Evolutionary conservation across 1,140 invertebrate species (phyloP).

Genomic region (Monochamus saltuarius): DNA sequence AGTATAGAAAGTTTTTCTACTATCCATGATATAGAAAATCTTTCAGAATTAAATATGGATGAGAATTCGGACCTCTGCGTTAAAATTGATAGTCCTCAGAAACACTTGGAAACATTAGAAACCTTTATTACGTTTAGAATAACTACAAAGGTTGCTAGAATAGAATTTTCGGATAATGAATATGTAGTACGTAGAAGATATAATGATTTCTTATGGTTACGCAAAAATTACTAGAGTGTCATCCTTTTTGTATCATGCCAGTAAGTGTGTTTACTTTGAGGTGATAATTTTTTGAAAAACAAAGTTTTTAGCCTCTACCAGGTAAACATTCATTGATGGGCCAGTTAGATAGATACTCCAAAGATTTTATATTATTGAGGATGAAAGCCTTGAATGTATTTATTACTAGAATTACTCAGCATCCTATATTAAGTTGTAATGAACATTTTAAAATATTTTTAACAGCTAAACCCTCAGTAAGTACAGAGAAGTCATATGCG

Average conservation of each 20-base stretch:
- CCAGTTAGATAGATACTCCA: constrained; percentile 72
- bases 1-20: constrained; percentile 66
- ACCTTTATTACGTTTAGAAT: constrained; percentile 75
- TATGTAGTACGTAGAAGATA: constrained; percentile 70
- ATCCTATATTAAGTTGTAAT: constrained; percentile 73
- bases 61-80: constrained; percentile 64
- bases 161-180: constrained; percentile 67
- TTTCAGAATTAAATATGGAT: constrained; percentile 58
- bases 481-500: constrained; percentile 24
- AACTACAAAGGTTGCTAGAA: constrained; percentile 66
- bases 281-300: constrained; percentile 11
- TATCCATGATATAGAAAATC: constrained; percentile 59
- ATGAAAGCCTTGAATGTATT: constrained; percentile 73
- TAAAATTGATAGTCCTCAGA: constrained; percentile 76
- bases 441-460: constrained; percentile 69
- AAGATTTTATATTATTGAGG: constrained; percentile 70
- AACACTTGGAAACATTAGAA: constrained; percentile 73
- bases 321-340: constrained; percentile 71
- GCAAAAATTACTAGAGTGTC: constrained; percentile 65
- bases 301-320: constrained; percentile 64
- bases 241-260: constrained; percentile 70
- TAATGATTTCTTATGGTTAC: constrained; percentile 75
- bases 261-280: constrained; percentile 52
- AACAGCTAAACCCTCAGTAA: constrained; percentile 66
- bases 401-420: constrained; percentile 57